Base-by-base conservation (phyloP, 2,113 vertebrate genomes). In the Lasiurus borealis region DNA sequence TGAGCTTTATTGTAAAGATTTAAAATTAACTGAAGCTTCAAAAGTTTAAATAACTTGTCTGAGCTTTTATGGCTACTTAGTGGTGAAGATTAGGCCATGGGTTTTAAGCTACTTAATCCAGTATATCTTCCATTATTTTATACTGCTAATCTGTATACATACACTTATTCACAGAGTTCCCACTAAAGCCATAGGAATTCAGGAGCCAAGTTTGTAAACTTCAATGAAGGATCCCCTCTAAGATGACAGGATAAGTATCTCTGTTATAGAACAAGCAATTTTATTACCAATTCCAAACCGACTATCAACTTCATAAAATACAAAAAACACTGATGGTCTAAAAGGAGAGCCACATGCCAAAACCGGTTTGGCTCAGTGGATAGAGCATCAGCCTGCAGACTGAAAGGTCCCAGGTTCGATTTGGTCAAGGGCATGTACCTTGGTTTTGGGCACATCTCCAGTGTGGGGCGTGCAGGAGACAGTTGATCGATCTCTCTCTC, bases 251-350 rank as follows among this genome's bases (percentile, higher is more conserved):
- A 66, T 93, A 96, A 36, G 76, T 90, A 59, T 86, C 29, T 97
- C 54, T 88, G 85, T 78, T 95, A 95, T 52, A 69, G 29, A 91
- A 90, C 76, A 94, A 94, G 96, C 75, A 87, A 92, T 57, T 68
- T 21, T 57, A 95, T 87, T 36, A 77, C 81, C 92, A 90, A 75
- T 88, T 96, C 77, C 90, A 96, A 96, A 96, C 31, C 85, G 52
- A 48, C 2, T 2, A 48, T 36, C 82, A 90, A 85, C 5, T 19
- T 57, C 21, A 94, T 71, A 89, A 92, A 97, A 87, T 54, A 75
- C 57, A 90, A 75, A 95, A 95, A 87, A 66, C 64, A 21, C 13
- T 52, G 27, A 69, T 48, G 44, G 3, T 46, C 4, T 91, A 54
- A 78, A 90, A 77, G 77, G 68, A 90, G 57, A 90, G 31, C 19